phyloP scores from a whole-genome alignment of 1,140 invertebrate genomes.

The Lepidurus packardi region DNA sequence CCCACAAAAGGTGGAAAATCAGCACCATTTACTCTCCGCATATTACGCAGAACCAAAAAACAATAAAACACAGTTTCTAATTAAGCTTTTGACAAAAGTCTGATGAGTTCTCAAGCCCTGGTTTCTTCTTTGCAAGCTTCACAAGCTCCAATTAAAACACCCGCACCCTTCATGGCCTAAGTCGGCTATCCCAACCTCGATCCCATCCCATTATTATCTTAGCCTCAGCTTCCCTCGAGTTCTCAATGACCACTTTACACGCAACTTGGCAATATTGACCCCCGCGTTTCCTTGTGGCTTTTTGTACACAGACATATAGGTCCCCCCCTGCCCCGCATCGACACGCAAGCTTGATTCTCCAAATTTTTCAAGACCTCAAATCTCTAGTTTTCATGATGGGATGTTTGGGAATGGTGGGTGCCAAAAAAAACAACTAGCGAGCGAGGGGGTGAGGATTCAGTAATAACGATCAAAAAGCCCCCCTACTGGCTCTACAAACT shows the following conservation, averaged over 20 bases:
- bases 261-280: background rate
- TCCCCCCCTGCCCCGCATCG: background rate
- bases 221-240: background rate
- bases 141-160: slow-evolving; percentile 5
- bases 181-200: background rate
- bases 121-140: background rate
- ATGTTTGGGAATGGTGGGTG: background rate
- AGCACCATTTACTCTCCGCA: background rate
- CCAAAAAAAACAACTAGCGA: background rate
- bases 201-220: background rate
- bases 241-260: slow-evolving; percentile 3
- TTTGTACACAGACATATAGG: background rate
- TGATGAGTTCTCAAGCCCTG: too few relatives aligned
- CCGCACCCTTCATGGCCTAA: background rate
- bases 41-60: background rate
- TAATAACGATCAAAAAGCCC: slow-evolving; percentile 22
- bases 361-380: background rate
- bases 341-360: background rate
- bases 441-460: slow-evolving; percentile 2
- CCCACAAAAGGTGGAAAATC: slow-evolving; percentile 25
- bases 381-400: background rate
- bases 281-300: background rate
- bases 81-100: background rate
- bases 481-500: slow-evolving; percentile 18
- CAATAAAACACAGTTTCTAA: background rate